A percentile compares a stretch with the other conserved stretches of the same genome.
Conservation (phyloP, 1,140 invertebrate genomes). For the Drosophila gunungcola region DNA sequence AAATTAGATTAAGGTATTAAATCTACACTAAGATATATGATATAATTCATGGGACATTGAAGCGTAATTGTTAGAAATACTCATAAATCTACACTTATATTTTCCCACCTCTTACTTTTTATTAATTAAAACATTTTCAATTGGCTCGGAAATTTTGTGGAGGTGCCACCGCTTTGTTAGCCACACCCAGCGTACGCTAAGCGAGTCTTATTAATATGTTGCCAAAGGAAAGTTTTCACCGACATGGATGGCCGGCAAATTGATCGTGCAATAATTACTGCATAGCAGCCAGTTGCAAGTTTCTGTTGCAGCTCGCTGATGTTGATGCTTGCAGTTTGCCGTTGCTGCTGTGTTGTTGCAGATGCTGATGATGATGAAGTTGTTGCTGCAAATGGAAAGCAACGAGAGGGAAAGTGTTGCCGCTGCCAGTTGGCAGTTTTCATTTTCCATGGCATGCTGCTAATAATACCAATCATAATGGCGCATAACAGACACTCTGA, state of each 20-base stretch:
- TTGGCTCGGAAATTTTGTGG: slow-evolving; percentile 25
- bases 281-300: slow-evolving; percentile 67
- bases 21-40: too few relatives aligned
- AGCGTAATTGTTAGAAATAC: too few relatives aligned
- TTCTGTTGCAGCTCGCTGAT: slow-evolving; percentile 8
- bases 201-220: slow-evolving; percentile 53
- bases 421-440: slow-evolving; percentile 74
- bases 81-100: neutral
- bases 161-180: slow-evolving; percentile 20
- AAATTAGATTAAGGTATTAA: too few relatives aligned
- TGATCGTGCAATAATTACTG: slow-evolving; percentile 83
- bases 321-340: too few relatives aligned
- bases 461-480: slow-evolving; percentile 81
- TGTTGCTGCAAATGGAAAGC: slow-evolving; percentile 33
- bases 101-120: slow-evolving; percentile 1
- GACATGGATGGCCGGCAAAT: slow-evolving; percentile 79
- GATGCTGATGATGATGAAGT: slow-evolving; percentile 17
- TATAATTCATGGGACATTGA: too few relatives aligned
- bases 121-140: slow-evolving; percentile 18
- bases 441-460: slow-evolving; percentile 80
- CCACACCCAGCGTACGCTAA: slow-evolving; percentile 24
- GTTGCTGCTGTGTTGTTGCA: slow-evolving; percentile 21
- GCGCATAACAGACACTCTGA: slow-evolving; percentile 76
- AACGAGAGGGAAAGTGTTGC: slow-evolving; percentile 47
- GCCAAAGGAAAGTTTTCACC: slow-evolving; percentile 72